A percentile compares a stretch with the other conserved stretches of the same genome.
These are phyloP conservation scores for Chalcosyrphus nemorum DNA, from an alignment of 2,888 invertebrate genomes.

Conservation along the genomic window DNA sequence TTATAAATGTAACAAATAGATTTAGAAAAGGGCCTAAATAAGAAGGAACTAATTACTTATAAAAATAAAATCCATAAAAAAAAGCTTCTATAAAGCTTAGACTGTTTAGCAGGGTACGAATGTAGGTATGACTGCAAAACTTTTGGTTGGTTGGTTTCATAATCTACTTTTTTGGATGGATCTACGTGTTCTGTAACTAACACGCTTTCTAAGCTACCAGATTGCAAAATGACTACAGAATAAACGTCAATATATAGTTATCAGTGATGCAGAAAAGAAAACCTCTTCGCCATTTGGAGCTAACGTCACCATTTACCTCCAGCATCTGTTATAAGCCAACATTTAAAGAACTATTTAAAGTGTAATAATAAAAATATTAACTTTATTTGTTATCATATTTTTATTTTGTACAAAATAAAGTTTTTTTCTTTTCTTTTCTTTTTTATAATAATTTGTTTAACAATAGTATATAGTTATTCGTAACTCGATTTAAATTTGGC, in stretches of 20 bases:
- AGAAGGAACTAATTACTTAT: too few relatives aligned
- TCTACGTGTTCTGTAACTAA: too few relatives aligned
- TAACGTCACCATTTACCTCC: not conserved
- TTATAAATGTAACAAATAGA: too few relatives aligned
- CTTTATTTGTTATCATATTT: constrained; percentile 44
- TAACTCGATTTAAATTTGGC: constrained; percentile 47
- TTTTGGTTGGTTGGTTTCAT: too few relatives aligned
- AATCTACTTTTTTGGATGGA: too few relatives aligned
- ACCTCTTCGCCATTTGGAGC: not conserved
- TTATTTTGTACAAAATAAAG: constrained; percentile 47
- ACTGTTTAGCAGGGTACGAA: too few relatives aligned
- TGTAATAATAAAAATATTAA: constrained; percentile 41
- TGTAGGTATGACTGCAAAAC: too few relatives aligned
- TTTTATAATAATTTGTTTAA: constrained; percentile 41
- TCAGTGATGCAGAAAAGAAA: constrained; percentile 6
- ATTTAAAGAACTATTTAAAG: constrained; percentile 30
- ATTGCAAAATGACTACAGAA: not conserved
- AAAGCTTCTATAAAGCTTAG: too few relatives aligned
- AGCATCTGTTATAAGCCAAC: not conserved
- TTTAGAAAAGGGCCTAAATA: too few relatives aligned
- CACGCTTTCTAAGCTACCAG: too few relatives aligned
- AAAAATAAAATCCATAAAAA: too few relatives aligned
- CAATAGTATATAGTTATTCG: constrained; percentile 41
- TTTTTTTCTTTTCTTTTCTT: constrained; percentile 4
- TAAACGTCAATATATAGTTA: constrained; percentile 8